Evolutionary conservation across 2,888 invertebrate genomes (phyloP).

Genomic region (Stratiomys singularior): DNA sequence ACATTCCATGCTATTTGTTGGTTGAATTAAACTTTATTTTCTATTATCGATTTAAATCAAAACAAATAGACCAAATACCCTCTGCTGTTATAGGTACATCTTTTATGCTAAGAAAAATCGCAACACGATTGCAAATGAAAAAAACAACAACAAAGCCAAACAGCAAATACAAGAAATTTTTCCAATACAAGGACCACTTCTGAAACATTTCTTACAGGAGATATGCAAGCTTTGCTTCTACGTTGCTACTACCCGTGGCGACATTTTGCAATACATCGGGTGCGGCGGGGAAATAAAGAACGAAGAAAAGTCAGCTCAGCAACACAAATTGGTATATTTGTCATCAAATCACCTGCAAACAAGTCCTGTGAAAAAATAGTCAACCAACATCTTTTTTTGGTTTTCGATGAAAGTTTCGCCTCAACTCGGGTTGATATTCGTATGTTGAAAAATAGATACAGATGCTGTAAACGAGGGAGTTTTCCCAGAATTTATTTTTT

Average conservation of each 20-base stretch:
- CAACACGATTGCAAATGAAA: not conserved
- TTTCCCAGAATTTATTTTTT: too few species aligned
- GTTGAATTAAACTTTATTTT: constrained; percentile 14
- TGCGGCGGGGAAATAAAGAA: too few species aligned
- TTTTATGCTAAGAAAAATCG: not conserved
- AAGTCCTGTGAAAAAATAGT: constrained; percentile 6
- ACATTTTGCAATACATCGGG: too few species aligned
- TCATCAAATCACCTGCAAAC: constrained; percentile 45
- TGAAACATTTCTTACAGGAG: not conserved
- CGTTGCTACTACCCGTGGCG: too few species aligned
- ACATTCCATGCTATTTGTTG: constrained; percentile 24
- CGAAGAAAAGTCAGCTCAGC: not conserved
- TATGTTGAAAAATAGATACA: too few species aligned
- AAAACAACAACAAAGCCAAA: not conserved
- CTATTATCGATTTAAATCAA: constrained; percentile 14
- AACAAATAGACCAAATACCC: not conserved
- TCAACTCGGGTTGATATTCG: too few species aligned
- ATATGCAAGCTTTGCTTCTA: too few species aligned
- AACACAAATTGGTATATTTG: constrained; percentile 32
- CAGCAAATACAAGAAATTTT: not conserved
- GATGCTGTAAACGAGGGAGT: too few species aligned
- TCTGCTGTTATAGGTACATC: not conserved
- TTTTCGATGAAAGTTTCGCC: too few species aligned
- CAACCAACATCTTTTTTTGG: too few species aligned
- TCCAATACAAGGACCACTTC: not conserved